Conservation (phyloP, 2,113 vertebrate genomes). For the Pampusana beccarii region DNA sequence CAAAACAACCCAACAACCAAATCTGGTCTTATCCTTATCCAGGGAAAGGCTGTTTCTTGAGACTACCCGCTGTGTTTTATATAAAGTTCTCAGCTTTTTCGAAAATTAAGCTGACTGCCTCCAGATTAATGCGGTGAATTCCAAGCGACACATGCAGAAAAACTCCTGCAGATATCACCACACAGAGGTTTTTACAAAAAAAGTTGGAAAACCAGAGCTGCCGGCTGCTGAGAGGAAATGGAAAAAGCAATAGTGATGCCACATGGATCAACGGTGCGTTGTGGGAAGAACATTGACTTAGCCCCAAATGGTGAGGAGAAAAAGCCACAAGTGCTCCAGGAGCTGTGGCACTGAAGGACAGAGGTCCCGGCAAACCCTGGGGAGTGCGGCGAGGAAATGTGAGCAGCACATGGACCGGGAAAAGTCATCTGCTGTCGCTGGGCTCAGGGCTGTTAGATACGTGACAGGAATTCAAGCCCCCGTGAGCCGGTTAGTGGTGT, state of each 20-base stretch:
- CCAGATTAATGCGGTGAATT: neutral
- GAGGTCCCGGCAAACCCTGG: neutral
- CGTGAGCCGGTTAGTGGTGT: fast-evolving
- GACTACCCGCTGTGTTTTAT: neutral
- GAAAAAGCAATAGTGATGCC: neutral
- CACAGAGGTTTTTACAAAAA: neutral
- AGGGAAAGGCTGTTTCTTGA: neutral
- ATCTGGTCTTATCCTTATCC: neutral
- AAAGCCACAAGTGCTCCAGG: neutral
- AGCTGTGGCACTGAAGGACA: fast-evolving
- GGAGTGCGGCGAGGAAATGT: neutral
- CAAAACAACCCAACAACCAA: neutral
- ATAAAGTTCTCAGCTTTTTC: neutral
- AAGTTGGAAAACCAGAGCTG: neutral
- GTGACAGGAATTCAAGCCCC: neutral
- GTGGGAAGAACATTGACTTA: neutral
- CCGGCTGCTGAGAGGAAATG: neutral
- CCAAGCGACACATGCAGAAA: neutral
- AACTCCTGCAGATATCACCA: neutral
- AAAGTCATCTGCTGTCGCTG: neutral
- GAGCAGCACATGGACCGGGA: fast-evolving
- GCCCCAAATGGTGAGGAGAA: neutral
- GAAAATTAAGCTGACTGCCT: neutral
- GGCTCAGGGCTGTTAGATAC: neutral
- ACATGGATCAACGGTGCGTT: neutral